Evolutionary conservation across 2,797 vertebrate genomes (phyloP), one percentile per base, ranked within the genome.

Genomic region (Sibirionetta formosa): DNA sequence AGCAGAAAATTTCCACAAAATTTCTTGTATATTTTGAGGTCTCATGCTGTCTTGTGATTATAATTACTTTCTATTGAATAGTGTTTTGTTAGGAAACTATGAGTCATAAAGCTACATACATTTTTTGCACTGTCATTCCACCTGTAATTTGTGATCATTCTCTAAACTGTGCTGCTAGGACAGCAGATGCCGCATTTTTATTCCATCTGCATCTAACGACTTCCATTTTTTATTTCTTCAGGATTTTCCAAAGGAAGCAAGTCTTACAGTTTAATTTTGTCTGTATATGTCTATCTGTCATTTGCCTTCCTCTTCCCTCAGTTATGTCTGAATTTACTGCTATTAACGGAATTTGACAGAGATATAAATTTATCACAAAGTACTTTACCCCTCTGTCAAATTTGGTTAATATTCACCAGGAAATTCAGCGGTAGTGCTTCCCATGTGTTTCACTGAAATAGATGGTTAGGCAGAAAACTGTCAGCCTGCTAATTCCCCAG

Each of bases 231-330:
- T 94, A 72, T 69, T 72, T 82, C 63, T 90, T 79, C 38, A 79
- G 73, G 70, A 92, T 84, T 86, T 91, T 94, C 88, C 75, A 58
- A 79, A 86, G 42, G 54, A 94, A 88, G 51, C 44, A 86, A 82
- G 23, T 9, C 15, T 82, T 76, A 51, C 5, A 38, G 66, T 57
- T 84, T 36, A 68, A 93, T 94, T 95, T 90, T 84, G 31, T 87
- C 81, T 94, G 75, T 93, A 51, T 93, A 82, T 86, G 58, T 92
- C 94, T 93, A 14, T 82, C 81, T 94, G 81, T 93, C 81, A 80
- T 20, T 73, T 84, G 42, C 51, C 71, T 94, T 95, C 75, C 78
- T 79, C 63, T 92, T 63, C 36, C n/a, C 51, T 80, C 33, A 68
- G 23, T 92, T 77, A 89, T 77, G 42, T 94, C 68, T 85, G 58